These are phyloP conservation scores for Recurvirostra avosetta DNA, from an alignment of 2,113 vertebrate genomes.

Conservation along the genomic window DNA sequence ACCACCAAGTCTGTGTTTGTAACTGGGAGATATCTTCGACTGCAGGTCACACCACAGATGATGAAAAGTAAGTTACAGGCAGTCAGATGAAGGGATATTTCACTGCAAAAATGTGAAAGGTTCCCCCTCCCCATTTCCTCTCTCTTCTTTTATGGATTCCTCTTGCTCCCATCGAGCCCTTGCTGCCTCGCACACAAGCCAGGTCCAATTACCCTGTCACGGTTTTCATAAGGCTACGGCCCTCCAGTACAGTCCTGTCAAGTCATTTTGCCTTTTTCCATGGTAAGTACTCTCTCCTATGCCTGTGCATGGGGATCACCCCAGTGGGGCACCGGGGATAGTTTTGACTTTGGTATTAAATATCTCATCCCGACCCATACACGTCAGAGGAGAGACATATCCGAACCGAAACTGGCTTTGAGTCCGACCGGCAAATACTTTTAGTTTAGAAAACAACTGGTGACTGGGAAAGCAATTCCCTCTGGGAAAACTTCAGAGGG, in stretches of 20 bases:
- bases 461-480: neutral
- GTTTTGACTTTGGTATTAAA: neutral
- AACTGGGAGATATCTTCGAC: neutral
- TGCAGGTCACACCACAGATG: slow-evolving; percentile 11
- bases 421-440: neutral
- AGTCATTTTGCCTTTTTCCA: neutral
- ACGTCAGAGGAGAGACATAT: neutral
- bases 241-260: neutral
- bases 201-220: slow-evolving; percentile 31
- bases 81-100: slow-evolving; percentile 32
- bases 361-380: neutral
- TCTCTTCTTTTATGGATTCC: slow-evolving; percentile 61
- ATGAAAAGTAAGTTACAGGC: slow-evolving; percentile 40
- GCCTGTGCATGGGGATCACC: neutral
- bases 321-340: neutral
- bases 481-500: neutral
- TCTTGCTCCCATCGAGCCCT: neutral
- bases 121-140: neutral
- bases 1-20: neutral
- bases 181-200: slow-evolving; percentile 12
- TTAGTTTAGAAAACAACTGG: neutral
- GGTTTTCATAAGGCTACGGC: slow-evolving; percentile 10
- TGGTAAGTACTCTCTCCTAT: neutral
- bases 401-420: neutral
- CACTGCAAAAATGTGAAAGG: neutral